Conservation (phyloP, 53 echinoderm and acorn worm genomes). For the Luidia sarsii region DNA sequence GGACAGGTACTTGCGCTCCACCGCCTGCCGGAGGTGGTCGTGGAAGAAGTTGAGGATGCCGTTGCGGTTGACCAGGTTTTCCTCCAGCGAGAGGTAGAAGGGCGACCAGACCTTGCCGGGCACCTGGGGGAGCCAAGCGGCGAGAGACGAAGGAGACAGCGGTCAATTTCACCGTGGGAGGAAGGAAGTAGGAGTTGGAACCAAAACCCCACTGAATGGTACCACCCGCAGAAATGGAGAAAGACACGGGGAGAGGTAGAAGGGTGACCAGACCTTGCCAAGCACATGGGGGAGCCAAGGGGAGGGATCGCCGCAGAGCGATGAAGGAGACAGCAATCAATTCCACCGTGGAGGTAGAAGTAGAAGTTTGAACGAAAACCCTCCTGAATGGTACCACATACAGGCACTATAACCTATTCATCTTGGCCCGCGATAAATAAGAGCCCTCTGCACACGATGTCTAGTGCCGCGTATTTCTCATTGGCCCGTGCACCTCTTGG, state of each 20-base stretch:
- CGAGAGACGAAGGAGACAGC: too few species aligned
- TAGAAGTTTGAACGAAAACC: conserved; percentile 6
- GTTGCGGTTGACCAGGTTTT: conserved; percentile 88
- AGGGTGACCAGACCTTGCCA: conserved; percentile 81
- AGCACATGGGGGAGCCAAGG: conserved; percentile 51
- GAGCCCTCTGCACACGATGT: background rate
- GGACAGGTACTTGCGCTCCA: conserved; percentile 81
- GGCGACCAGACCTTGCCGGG: conserved; percentile 84
- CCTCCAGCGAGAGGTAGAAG: conserved; percentile 86
- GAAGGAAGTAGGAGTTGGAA: too few species aligned
- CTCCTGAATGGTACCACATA: background rate
- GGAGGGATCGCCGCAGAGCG: too few species aligned
- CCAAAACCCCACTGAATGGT: too few species aligned
- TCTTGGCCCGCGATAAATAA: conserved; percentile 24
- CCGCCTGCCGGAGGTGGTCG: conserved; percentile 88
- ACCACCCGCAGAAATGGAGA: too few species aligned
- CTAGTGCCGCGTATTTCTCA: background rate
- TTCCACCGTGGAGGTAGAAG: conserved; percentile 10
- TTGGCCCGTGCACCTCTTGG: too few species aligned
- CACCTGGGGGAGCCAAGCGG: conserved; percentile 39
- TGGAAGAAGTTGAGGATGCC: conserved; percentile 95
- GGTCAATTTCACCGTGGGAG: too few species aligned
- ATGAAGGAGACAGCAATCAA: too few species aligned
- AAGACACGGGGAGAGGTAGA: conserved; percentile 81
- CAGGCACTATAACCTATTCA: conserved; percentile 10